Percentiles rank a stretch among this genome's conserved stretches.
Conservation (phyloP, 2,888 invertebrate species). For the Phytoseiulus persimilis region DNA sequence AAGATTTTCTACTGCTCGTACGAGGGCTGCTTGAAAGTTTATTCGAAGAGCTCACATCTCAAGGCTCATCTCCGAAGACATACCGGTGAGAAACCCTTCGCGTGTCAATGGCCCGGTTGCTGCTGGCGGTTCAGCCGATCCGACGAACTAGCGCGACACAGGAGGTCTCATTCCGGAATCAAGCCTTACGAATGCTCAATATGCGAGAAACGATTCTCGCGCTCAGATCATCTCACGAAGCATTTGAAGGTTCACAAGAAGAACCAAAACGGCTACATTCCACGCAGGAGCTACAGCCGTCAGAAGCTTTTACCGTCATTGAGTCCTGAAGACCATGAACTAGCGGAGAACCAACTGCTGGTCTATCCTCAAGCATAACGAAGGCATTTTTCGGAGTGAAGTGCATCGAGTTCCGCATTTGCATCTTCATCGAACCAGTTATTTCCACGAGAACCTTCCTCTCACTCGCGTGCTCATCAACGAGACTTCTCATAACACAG, state of each 20-base stretch:
- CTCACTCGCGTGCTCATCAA: not conserved
- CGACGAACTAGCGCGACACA: constrained; percentile 83
- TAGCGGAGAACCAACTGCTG: constrained; percentile 1
- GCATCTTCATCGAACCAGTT: not conserved
- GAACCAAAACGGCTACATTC: constrained; percentile 29
- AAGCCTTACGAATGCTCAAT: constrained; percentile 83
- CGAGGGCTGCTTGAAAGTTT: constrained; percentile 66
- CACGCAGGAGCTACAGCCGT: constrained; percentile 31
- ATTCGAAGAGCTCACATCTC: constrained; percentile 80
- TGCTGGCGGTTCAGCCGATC: constrained; percentile 87
- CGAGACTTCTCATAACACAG: not conserved
- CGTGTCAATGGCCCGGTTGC: constrained; percentile 62
- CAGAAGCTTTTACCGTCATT: constrained; percentile 16
- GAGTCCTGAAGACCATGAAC: not conserved
- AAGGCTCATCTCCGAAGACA: constrained; percentile 79
- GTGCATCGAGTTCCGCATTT: not conserved
- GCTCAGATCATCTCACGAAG: constrained; percentile 87
- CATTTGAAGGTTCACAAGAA: constrained; percentile 61
- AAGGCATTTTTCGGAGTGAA: not conserved
- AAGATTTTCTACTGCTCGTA: constrained; percentile 63
- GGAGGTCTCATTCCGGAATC: constrained; percentile 85
- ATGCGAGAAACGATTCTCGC: constrained; percentile 79
- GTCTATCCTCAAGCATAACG: constrained; percentile 15
- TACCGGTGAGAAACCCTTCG: constrained; percentile 60
- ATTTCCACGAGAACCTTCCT: not conserved